Evolutionary conservation across 2,888 invertebrate genomes (phyloP).

Genomic region (Desoria tigrina): DNA sequence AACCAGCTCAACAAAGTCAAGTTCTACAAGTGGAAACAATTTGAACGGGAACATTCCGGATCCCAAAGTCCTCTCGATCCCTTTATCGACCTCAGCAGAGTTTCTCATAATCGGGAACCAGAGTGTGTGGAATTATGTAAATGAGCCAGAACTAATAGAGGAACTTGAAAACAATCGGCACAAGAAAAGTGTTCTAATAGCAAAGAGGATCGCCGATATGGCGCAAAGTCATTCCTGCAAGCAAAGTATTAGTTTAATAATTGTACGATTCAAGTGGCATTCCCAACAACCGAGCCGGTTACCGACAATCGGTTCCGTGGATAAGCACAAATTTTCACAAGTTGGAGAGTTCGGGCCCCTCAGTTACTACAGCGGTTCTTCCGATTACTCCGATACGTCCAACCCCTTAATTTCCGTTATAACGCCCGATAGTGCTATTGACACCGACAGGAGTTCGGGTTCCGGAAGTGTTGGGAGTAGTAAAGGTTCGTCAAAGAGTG

Average conservation of each 20-base stretch:
- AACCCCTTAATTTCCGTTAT: conserved; percentile 52
- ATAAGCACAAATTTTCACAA: conserved; percentile 28
- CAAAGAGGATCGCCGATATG: conserved; percentile 81
- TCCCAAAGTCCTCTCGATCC: conserved; percentile 73
- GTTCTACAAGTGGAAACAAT: conserved; percentile 27
- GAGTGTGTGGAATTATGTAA: conserved; percentile 78
- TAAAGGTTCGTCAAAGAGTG: conserved; percentile 22
- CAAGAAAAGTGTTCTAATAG: conserved; percentile 64
- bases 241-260: conserved; percentile 82
- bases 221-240: conserved; percentile 88
- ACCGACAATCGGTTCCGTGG: conserved; percentile 1
- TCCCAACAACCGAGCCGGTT: conserved; percentile 21
- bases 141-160: conserved; percentile 77
- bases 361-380: conserved; percentile 50
- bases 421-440: conserved; percentile 53
- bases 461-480: conserved; percentile 39
- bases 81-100: conserved; percentile 78
- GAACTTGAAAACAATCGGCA: conserved; percentile 64
- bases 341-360: conserved; percentile 48
- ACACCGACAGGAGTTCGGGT: conserved; percentile 49
- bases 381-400: conserved; percentile 50
- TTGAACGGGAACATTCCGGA: conserved; percentile 64
- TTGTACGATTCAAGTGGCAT: conserved; percentile 63
- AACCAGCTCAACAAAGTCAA: conserved; percentile 29
- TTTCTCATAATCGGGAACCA: conserved; percentile 79